Conservation (phyloP, 2,797 vertebrate species). For the Catharus ustulatus region DNA sequence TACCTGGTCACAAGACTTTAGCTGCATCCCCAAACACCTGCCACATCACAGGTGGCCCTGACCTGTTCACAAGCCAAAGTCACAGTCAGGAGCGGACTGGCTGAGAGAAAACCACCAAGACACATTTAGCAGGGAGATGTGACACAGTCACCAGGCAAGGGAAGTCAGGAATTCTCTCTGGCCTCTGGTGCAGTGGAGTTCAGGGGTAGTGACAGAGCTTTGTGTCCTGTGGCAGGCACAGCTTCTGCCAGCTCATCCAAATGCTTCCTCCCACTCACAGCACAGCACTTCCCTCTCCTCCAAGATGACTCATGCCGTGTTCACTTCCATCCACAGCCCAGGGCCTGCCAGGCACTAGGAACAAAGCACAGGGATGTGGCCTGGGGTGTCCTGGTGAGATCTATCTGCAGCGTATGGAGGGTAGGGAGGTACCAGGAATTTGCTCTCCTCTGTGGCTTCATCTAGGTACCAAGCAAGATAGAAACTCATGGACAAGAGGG, state of each 20-base stretch:
- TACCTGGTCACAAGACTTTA: not conserved
- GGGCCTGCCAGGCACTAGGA: not conserved
- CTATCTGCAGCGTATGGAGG: not conserved
- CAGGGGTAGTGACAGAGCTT: slow-evolving; percentile 7
- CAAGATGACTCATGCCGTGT: slow-evolving; percentile 9
- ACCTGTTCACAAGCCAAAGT: not conserved
- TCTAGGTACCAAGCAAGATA: not conserved
- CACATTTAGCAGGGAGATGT: not conserved
- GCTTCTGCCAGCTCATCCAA: slow-evolving; percentile 56
- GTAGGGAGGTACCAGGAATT: not conserved
- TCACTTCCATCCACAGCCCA: not conserved
- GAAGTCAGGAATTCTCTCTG: not conserved
- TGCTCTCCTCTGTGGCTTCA: not conserved
- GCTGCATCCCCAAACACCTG: not conserved
- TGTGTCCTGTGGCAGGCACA: not conserved
- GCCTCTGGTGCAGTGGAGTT: not conserved
- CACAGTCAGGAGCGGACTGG: not conserved
- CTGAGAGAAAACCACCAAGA: not conserved
- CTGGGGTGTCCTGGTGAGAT: not conserved
- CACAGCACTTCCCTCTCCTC: slow-evolving; percentile 7
- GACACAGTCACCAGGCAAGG: not conserved
- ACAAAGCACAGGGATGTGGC: not conserved
- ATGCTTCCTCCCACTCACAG: slow-evolving; percentile 52
- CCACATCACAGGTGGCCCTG: not conserved
- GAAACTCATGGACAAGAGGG: not conserved